Conservation (phyloP, 2,888 invertebrate genomes). For the Meganola albula region DNA sequence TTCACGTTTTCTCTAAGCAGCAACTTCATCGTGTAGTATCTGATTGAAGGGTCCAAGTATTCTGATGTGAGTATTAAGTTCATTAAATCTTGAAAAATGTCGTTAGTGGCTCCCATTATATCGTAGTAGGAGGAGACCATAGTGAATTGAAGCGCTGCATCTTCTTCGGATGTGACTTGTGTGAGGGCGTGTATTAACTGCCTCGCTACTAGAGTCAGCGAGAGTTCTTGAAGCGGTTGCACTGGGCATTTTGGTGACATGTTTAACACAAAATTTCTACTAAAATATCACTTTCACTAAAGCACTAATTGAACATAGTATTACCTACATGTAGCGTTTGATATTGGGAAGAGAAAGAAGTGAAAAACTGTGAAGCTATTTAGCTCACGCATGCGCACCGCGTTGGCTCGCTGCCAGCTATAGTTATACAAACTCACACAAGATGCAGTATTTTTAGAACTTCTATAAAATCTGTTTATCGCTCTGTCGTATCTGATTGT, state of each 20-base stretch:
- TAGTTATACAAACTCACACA: slow-evolving; percentile 64
- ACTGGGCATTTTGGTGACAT: slow-evolving; percentile 83
- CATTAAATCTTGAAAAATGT: slow-evolving; percentile 83
- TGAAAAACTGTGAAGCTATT: slow-evolving; percentile 63
- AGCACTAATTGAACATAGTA: slow-evolving; percentile 49
- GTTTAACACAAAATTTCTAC: slow-evolving; percentile 34
- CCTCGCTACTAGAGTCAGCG: slow-evolving; percentile 79
- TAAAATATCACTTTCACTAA: slow-evolving; percentile 45
- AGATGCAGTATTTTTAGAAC: slow-evolving; percentile 65
- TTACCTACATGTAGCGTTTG: slow-evolving; percentile 35
- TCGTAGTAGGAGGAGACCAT: slow-evolving; percentile 79
- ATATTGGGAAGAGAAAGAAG: slow-evolving; percentile 58
- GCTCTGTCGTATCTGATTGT: slow-evolving; percentile 44
- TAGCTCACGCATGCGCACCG: slow-evolving; percentile 57
- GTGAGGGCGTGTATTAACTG: slow-evolving; percentile 80
- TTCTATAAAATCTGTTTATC: slow-evolving; percentile 70
- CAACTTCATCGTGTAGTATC: slow-evolving; percentile 81
- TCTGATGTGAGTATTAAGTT: slow-evolving; percentile 81
- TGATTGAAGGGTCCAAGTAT: slow-evolving; percentile 81
- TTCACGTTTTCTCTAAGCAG: slow-evolving; percentile 81
- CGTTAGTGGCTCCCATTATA: slow-evolving; percentile 79
- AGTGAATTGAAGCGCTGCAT: slow-evolving; percentile 76
- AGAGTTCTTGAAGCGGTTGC: slow-evolving; percentile 76
- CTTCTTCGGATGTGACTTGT: slow-evolving; percentile 78
- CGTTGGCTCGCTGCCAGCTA: slow-evolving; percentile 61